Base-by-base conservation (phyloP, 92 coral and sea anemone genomes). In the Parazoanthus darwini region DNA sequence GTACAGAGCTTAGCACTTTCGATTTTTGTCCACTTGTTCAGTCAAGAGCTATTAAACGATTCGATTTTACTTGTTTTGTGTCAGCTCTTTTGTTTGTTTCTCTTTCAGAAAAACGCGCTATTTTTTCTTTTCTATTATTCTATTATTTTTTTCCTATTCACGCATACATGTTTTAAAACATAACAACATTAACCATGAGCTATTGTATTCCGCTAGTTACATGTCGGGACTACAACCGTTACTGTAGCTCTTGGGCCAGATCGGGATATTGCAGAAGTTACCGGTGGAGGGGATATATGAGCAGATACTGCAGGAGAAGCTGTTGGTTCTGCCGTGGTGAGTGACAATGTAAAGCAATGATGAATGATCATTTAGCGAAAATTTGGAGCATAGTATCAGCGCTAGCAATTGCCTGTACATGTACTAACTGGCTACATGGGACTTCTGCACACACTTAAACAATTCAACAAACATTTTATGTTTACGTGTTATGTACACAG, bases 251-350 rank as follows among this genome's bases (percentile, higher is more conserved):
- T 9, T 90, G 73, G 79, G 88, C 89, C 67, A 71, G 67, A 25
- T 15, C 58, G 26, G 33, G 88, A 20, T 90, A 86, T 51, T 86
- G 90, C 81, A 67, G 77, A 56, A 2, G 51, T 14, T 46, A 54
- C 39, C 65, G 85, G 16, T 88, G 73, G 25, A 8, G 23, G 8
- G 26, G 54, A 29, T 90, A 80, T 77, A 90, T 90, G 92, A 37
- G 42, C 67, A 56, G 9, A 3, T 10, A 72, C 68, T 90, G 92
- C 82, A 86, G 63, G 74, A 81, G 77, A 42, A 86, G 87, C 46
- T 90, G 92, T 29, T 22, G 90, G 42, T 43, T 43, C 65, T 90
- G 92, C 73, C 87, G 87, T 43, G 87, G 87, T 83, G 20, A 68
- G 87, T 83, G n/a, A 39, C 3, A n/a, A 0, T n/a, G 77, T 72